These are phyloP conservation scores for Argya squamiceps DNA, from an alignment of 2,797 vertebrate genomes.

Conservation along the genomic window DNA sequence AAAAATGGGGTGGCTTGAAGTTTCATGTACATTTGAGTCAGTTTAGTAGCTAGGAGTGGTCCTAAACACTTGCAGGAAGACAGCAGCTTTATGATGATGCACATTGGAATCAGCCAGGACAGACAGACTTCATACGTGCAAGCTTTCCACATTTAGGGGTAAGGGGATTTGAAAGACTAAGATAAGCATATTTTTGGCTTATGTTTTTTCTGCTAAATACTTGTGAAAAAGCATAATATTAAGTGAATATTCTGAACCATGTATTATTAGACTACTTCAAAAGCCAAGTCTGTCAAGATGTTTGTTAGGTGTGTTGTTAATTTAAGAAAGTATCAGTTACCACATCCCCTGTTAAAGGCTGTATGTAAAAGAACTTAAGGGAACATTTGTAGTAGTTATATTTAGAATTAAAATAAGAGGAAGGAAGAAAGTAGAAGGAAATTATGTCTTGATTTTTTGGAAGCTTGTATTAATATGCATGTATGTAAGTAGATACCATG, in stretches of 20 bases:
- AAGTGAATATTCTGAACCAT: not conserved
- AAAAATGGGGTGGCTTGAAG: not conserved
- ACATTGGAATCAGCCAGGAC: not conserved
- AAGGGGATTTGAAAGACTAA: not conserved
- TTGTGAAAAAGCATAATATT: not conserved
- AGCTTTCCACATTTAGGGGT: not conserved
- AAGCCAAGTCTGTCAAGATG: not conserved
- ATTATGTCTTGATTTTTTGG: not conserved
- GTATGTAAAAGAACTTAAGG: not conserved
- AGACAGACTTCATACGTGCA: not conserved
- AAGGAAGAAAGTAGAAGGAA: not conserved
- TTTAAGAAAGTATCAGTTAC: not conserved
- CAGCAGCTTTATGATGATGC: not conserved
- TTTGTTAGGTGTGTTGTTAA: not conserved
- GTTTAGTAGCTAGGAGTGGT: not conserved
- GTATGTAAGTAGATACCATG: not conserved
- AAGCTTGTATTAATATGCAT: not conserved
- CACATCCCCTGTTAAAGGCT: not conserved
- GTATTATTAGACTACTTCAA: not conserved
- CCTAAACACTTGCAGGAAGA: not conserved
- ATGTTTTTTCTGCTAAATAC: not conserved
- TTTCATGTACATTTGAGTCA: not conserved
- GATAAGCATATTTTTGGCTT: not conserved
- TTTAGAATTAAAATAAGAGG: not conserved
- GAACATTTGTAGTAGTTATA: not conserved